phyloP scores from a whole-genome alignment of 2,797 vertebrate genomes.

The Dendrocincla tyrannina region DNA sequence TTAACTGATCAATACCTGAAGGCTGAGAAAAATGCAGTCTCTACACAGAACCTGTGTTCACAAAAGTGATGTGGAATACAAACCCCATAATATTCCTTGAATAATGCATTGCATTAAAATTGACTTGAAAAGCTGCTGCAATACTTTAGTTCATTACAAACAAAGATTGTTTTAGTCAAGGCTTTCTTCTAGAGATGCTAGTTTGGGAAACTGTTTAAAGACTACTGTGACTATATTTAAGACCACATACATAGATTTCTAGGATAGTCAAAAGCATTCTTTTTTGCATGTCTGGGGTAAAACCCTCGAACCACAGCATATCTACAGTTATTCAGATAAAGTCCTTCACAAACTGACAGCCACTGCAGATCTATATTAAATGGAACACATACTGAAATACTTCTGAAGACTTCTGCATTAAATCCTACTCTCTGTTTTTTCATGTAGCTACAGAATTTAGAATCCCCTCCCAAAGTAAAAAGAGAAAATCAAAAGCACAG shows the following conservation, averaged over 20 bases:
- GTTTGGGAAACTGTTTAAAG: background rate
- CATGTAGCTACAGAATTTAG: background rate
- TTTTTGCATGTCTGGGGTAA: background rate
- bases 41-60: background rate
- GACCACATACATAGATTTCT: background rate
- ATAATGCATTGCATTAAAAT: background rate
- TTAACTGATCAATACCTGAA: conserved; percentile 28
- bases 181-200: background rate
- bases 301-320: background rate
- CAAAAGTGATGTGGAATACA: background rate
- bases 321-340: background rate
- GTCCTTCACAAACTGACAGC: background rate
- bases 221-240: background rate
- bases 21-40: background rate
- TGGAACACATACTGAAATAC: background rate
- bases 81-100: background rate
- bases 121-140: background rate
- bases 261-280: background rate
- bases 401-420: background rate
- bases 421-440: background rate
- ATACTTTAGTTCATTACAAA: background rate
- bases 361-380: background rate
- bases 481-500: background rate
- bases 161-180: background rate
- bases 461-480: rapidly evolving